Conservation (phyloP, 64 coral and sea anemone species). For the Catalaphyllia jardinei region DNA sequence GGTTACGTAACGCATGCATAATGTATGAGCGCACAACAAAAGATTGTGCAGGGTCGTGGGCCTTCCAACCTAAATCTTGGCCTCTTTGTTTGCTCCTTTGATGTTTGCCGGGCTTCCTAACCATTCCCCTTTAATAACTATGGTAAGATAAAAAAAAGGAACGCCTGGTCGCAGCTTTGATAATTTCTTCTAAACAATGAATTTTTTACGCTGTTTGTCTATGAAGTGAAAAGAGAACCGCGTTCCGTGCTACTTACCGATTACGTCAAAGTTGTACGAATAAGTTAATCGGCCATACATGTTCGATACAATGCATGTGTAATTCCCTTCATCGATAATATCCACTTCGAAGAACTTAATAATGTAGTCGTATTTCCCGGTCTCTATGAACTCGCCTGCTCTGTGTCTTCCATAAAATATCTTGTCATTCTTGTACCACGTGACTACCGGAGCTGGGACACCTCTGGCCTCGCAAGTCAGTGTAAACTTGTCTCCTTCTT, state of each 20-base stretch:
- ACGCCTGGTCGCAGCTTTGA: too few relatives aligned
- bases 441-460: slow-evolving; percentile 39
- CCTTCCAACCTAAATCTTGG: too few relatives aligned
- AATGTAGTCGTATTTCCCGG: slow-evolving; percentile 30
- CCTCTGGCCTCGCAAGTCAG: slow-evolving; percentile 69
- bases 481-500: slow-evolving; percentile 9
- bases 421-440: slow-evolving; percentile 71
- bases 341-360: slow-evolving; percentile 35
- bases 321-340: slow-evolving; percentile 20
- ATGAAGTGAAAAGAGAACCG: too few relatives aligned
- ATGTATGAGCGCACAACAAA: too few relatives aligned
- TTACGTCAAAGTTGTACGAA: slow-evolving; percentile 45
- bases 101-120: too few relatives aligned
- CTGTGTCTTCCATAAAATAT: not conserved
- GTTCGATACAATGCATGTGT: slow-evolving; percentile 76
- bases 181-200: too few relatives aligned
- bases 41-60: too few relatives aligned
- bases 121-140: too few relatives aligned
- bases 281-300: slow-evolving; percentile 43
- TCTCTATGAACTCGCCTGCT: not conserved
- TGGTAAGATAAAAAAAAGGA: too few relatives aligned
- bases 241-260: slow-evolving; percentile 37
- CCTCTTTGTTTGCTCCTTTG: too few relatives aligned
- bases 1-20: too few relatives aligned
- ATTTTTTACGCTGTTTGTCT: too few relatives aligned